phyloP scores from a whole-genome alignment of 2,113 vertebrate genomes.

The Bungarus multicinctus region DNA sequence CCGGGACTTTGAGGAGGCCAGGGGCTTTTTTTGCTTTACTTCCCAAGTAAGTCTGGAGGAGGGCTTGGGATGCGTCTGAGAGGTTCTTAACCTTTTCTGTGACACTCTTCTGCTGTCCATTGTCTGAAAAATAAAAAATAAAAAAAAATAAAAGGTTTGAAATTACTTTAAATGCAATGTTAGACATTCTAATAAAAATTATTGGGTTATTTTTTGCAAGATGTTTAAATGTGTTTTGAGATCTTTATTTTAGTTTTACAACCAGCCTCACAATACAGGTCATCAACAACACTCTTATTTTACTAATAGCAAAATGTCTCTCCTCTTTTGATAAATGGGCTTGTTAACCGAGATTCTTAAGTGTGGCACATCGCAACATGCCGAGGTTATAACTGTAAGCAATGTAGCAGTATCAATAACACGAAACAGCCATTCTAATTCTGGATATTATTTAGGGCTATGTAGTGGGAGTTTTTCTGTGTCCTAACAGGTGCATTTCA shows the following conservation, averaged over 20 bases:
- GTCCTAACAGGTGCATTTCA: background rate
- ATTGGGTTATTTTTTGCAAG: background rate
- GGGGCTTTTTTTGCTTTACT: constrained; percentile 68
- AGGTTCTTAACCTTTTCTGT: constrained; percentile 56
- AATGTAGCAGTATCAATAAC: background rate
- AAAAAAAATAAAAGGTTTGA: background rate
- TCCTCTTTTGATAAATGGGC: background rate
- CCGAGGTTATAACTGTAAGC: background rate
- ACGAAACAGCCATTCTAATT: background rate
- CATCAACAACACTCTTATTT: background rate
- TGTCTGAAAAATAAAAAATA: constrained; percentile 69
- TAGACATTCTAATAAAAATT: background rate
- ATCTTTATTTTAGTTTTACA: background rate
- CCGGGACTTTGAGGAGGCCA: constrained; percentile 74
- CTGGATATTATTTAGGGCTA: background rate
- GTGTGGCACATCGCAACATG: background rate
- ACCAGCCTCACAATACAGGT: background rate
- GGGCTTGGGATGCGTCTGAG: constrained; percentile 59
- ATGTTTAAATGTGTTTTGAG: background rate
- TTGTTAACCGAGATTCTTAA: background rate
- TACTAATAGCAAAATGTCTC: background rate
- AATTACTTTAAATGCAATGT: background rate
- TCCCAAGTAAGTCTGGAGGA: constrained; percentile 68
- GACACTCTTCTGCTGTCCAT: constrained; percentile 60
- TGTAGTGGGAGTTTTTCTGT: background rate